phyloP scores from a whole-genome alignment of 2,888 invertebrate species.

The Phalera bucephala region DNA sequence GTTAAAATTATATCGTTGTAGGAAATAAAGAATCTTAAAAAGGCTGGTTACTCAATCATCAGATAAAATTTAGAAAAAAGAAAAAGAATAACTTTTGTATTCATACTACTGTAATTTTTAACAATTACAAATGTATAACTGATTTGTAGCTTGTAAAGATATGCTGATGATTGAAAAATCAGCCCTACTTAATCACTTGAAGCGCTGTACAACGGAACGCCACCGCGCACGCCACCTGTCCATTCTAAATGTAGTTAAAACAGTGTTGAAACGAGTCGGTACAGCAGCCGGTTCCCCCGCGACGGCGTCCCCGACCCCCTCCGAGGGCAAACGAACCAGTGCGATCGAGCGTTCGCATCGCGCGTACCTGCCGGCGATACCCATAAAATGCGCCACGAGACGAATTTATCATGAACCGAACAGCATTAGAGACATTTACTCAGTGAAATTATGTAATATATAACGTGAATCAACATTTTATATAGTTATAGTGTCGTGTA shows the following conservation, averaged over 20 bases:
- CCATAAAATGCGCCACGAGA: conserved; percentile 62
- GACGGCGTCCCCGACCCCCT: conserved; percentile 44
- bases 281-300: conserved; percentile 49
- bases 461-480: conserved; percentile 83
- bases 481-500: conserved; percentile 82
- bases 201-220: conserved; percentile 24
- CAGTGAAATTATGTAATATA: conserved; percentile 78
- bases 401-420: conserved; percentile 69
- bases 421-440: conserved; percentile 66
- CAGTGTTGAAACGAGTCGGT: conserved; percentile 38
- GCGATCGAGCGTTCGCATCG: conserved; percentile 76
- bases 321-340: conserved; percentile 63
- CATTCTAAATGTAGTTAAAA: conserved; percentile 47
- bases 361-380: conserved; percentile 53
- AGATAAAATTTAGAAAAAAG: too few relatives aligned
- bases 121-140: too few relatives aligned
- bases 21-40: too few relatives aligned
- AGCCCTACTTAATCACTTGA: conserved; percentile 31
- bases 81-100: too few relatives aligned
- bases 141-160: too few relatives aligned
- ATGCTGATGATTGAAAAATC: too few relatives aligned
- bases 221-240: conserved; percentile 64
- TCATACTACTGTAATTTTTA: too few relatives aligned
- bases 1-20: too few relatives aligned
- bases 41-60: too few relatives aligned